Evolutionary conservation across 2,797 vertebrate species (phyloP).

Genomic region (Alca torda): DNA sequence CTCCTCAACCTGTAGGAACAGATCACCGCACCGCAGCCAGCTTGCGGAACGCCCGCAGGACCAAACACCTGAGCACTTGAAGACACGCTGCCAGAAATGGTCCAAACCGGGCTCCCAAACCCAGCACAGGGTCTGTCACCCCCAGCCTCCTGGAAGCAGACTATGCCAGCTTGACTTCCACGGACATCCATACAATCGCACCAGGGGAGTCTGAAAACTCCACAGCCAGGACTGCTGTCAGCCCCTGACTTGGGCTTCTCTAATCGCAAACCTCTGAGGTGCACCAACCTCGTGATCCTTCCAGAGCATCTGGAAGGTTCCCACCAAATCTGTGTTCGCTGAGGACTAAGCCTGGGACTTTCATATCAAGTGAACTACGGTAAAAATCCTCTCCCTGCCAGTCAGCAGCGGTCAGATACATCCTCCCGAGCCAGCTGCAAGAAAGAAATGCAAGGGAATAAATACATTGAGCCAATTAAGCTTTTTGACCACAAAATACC

Average conservation of each 20-base stretch:
- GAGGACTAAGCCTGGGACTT: neutral
- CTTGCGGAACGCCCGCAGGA: neutral
- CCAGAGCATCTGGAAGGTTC: neutral
- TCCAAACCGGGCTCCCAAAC: neutral
- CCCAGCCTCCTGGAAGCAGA: neutral
- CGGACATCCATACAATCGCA: fast-evolving
- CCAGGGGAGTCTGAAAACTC: neutral
- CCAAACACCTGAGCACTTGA: neutral
- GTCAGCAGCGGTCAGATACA: neutral
- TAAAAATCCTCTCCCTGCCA: neutral
- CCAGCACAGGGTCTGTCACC: neutral
- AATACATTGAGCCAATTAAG: neutral
- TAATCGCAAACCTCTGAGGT: neutral
- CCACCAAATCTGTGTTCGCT: neutral
- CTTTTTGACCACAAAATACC: neutral
- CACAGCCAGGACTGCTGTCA: neutral
- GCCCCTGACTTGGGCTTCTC: neutral
- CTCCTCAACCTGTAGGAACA: neutral
- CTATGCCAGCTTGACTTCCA: fast-evolving
- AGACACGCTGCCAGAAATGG: neutral
- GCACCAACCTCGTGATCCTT: neutral
- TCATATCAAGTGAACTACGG: neutral
- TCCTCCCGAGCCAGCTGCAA: neutral
- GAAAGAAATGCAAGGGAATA: neutral
- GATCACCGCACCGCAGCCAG: neutral